These are phyloP conservation scores for Sinonovacula constricta DNA, from an alignment of 1,140 invertebrate genomes.

Conservation along the genomic window DNA sequence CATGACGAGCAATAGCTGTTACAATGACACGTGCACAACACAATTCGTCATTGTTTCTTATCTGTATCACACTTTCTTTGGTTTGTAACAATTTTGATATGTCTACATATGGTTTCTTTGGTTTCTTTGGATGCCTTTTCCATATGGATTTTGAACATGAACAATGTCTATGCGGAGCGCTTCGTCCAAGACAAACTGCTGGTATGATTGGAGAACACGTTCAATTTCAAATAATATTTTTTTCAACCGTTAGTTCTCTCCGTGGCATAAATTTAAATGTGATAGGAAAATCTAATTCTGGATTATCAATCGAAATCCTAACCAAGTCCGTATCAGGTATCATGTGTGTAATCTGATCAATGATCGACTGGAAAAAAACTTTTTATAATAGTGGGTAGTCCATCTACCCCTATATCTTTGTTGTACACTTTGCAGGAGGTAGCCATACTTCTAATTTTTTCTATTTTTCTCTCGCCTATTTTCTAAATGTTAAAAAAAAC, in stretches of 20 bases:
- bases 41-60: constrained; percentile 1
- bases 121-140: constrained; percentile 4
- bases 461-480: constrained; percentile 4
- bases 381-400: constrained; percentile 14
- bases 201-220: too few relatives aligned
- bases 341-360: background rate
- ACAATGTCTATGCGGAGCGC: background rate
- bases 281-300: too few relatives aligned
- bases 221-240: constrained; percentile 1
- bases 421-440: background rate
- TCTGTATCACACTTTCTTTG: constrained; percentile 12
- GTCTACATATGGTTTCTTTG: background rate
- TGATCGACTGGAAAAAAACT: constrained; percentile 1
- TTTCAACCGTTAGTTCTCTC: background rate
- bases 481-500: background rate
- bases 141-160: constrained; percentile 6
- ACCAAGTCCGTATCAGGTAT: constrained; percentile 8
- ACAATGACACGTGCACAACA: constrained; percentile 18
- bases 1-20: too few relatives aligned
- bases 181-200: constrained; percentile 24
- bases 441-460: background rate
- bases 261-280: background rate
- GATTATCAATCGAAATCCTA: background rate
- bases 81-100: background rate
- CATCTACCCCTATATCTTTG: constrained; percentile 3